These are phyloP conservation scores for Anolis sagrei DNA, from an alignment of 2,113 vertebrate species.

Conservation along the genomic window DNA sequence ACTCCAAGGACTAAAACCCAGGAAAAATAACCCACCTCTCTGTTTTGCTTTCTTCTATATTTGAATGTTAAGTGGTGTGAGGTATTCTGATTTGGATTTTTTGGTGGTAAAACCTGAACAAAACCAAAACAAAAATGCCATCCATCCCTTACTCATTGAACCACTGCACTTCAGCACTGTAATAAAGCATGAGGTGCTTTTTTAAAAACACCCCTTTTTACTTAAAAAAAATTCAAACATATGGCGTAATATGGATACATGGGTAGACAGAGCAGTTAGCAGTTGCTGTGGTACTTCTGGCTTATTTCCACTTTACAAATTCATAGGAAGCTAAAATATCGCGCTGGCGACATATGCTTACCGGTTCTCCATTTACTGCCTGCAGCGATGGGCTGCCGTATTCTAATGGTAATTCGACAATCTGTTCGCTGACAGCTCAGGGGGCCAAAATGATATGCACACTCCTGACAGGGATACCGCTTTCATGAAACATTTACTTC, in stretches of 20 bases:
- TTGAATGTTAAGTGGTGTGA: neutral
- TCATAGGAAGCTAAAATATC: slow-evolving; percentile 81
- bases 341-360: slow-evolving; percentile 85
- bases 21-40: slow-evolving; percentile 27
- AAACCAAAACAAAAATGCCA: neutral
- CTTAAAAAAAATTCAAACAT: slow-evolving; percentile 72
- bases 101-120: neutral
- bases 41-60: neutral
- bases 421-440: slow-evolving; percentile 87
- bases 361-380: slow-evolving; percentile 82
- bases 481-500: slow-evolving; percentile 91
- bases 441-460: slow-evolving; percentile 79
- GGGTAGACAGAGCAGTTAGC: slow-evolving; percentile 79
- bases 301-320: slow-evolving; percentile 85
- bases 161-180: slow-evolving; percentile 40
- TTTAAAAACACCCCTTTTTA: slow-evolving; percentile 49
- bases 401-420: slow-evolving; percentile 89
- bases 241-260: slow-evolving; percentile 71
- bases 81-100: neutral
- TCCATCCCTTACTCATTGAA: neutral
- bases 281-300: slow-evolving; percentile 75
- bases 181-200: slow-evolving; percentile 38
- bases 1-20: slow-evolving; percentile 51
- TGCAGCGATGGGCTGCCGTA: slow-evolving; percentile 77
- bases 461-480: slow-evolving; percentile 90